phyloP scores from a whole-genome alignment of 2,888 invertebrate species.

The Clusia tigrina region DNA sequence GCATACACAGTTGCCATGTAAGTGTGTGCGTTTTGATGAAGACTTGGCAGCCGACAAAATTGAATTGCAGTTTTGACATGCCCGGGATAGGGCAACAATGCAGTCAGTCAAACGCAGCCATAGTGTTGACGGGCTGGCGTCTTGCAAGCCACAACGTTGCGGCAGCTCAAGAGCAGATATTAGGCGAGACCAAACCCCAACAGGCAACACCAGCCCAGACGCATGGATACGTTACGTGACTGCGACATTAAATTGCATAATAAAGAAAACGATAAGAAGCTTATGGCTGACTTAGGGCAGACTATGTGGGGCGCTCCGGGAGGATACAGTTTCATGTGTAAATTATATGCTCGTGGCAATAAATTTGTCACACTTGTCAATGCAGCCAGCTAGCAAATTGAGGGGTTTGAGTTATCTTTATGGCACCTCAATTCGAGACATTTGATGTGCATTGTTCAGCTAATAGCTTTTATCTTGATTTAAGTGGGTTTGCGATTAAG shows the following conservation, averaged over 20 bases:
- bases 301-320: too few relatives aligned
- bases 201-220: background rate
- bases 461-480: background rate
- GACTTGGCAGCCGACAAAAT: too few relatives aligned
- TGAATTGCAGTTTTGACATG: too few relatives aligned
- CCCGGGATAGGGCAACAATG: background rate
- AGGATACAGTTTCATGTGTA: background rate
- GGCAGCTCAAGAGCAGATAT: background rate
- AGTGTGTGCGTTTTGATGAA: background rate
- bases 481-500: background rate
- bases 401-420: background rate
- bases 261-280: slow-evolving; percentile 22
- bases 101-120: slow-evolving; percentile 1
- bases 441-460: background rate
- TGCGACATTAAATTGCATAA: slow-evolving; percentile 16
- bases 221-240: background rate
- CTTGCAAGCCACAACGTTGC: too few relatives aligned
- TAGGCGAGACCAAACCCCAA: background rate
- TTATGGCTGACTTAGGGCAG: slow-evolving; percentile 1
- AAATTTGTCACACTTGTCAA: slow-evolving; percentile 8
- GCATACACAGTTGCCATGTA: background rate
- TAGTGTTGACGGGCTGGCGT: too few relatives aligned
- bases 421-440: background rate
- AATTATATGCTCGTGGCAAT: background rate
- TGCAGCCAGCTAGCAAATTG: background rate